Evolutionary conservation across 2,797 vertebrate species (phyloP), one percentile per base, ranked within the genome.

Genomic region (Hephaestus fuliginosus): DNA sequence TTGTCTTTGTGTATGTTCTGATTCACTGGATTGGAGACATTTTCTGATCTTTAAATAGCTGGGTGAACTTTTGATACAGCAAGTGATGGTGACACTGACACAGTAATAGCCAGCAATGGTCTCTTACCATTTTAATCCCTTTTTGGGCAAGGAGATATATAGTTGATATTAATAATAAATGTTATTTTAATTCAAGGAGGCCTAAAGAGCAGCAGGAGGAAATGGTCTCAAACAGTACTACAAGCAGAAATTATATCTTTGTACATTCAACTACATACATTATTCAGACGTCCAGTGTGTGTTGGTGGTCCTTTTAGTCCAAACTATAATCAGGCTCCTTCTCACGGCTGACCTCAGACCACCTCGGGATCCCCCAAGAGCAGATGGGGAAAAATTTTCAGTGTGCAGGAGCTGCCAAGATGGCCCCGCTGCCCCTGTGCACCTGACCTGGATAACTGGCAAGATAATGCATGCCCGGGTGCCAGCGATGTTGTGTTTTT

Each of bases 391-490:
- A 56, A 66, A 65, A 48, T 28, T 33, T 33, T 39, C 36, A 39
- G 36, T 39, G 66, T 66, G 1, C 18, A 14, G 4, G 3, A 18
- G 55, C n/a, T 80, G 61, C 57, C 22, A 51, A 66, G 51, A 75
- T 33, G 17, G 55, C 48, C 56, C 30, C 1, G 1, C 41, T 58
- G 12, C 44, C 48, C 57, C 63, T 25, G 28, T 51, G 22, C 46
- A 55, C 57, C 41, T 76, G 66, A 84, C 67, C 81, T 53, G 43
- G 55, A 76, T 81, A 84, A 80, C 13, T 58, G 18, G 62, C 48
- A 55, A 76, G 53, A 86, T 76, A 75, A 84, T 75, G 53, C 49
- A 84, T 76, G n/a, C 62, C 62, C 6, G 10, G 58, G 33, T 81
- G 61, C 66, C 15, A 65, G 51, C 12, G 33, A 44, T 70, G 71